phyloP scores from a whole-genome alignment of 2,888 invertebrate species.

The Trichogramma evanescens region DNA sequence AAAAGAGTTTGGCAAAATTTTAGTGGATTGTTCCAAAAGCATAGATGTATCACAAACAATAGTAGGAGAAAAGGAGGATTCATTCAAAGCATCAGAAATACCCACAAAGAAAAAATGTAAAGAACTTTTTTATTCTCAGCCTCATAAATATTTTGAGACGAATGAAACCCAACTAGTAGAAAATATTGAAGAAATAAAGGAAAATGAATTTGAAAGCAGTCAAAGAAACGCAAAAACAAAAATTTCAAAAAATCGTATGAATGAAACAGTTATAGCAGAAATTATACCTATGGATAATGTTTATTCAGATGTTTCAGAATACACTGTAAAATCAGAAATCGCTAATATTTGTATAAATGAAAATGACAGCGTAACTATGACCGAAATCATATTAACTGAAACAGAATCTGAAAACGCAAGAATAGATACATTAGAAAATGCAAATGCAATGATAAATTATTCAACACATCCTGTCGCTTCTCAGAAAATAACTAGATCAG shows the following conservation, averaged over 20 bases:
- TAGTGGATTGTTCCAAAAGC: slow-evolving; percentile 56
- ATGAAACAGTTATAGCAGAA: slow-evolving; percentile 26
- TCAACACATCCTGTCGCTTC: slow-evolving; percentile 49
- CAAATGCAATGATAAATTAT: slow-evolving; percentile 48
- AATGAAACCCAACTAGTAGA: slow-evolving; percentile 46
- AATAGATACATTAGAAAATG: slow-evolving; percentile 40
- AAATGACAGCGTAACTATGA: slow-evolving; percentile 49
- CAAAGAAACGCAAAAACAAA: background rate
- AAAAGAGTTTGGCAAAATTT: slow-evolving; percentile 46
- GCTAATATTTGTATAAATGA: slow-evolving; percentile 47
- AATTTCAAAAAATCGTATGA: no score
- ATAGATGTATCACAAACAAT: slow-evolving; percentile 59
- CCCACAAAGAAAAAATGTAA: slow-evolving; percentile 53
- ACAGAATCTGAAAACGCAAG: slow-evolving; percentile 49
- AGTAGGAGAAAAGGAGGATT: slow-evolving; percentile 59
- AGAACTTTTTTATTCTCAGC: slow-evolving; percentile 45
- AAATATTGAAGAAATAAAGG: slow-evolving; percentile 39
- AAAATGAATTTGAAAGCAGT: slow-evolving; percentile 30
- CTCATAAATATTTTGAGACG: slow-evolving; percentile 52
- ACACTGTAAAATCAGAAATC: slow-evolving; percentile 43
- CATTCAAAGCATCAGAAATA: slow-evolving; percentile 50
- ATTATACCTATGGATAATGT: slow-evolving; percentile 53
- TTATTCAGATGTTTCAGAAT: slow-evolving; percentile 43
- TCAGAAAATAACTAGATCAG: slow-evolving; percentile 48
- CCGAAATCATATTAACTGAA: slow-evolving; percentile 50